A percentile compares a stretch with the other conserved stretches of the same genome.
Evolutionary conservation across 2,797 vertebrate species (phyloP).

Genomic region (Gymnoscopelus braueri): DNA sequence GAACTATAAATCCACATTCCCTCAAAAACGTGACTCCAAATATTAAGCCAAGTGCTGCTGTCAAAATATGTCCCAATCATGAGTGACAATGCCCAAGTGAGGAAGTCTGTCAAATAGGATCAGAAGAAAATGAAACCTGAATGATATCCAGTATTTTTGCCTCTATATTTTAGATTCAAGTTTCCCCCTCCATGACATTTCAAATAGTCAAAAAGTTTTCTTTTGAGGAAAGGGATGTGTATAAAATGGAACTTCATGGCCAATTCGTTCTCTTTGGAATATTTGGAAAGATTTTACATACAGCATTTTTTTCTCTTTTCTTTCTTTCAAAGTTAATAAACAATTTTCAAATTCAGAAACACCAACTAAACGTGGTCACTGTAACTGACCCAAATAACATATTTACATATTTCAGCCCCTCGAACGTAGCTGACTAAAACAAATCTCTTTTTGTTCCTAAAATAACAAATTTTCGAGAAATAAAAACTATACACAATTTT

Average conservation of each 20-base stretch:
- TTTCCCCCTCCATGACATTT: constrained; percentile 43
- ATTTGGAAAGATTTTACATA: constrained; percentile 82
- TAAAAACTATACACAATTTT: constrained; percentile 80
- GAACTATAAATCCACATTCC: constrained; percentile 74
- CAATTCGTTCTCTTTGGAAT: constrained; percentile 84
- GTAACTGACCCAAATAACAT: constrained; percentile 91
- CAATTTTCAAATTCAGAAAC: constrained; percentile 83
- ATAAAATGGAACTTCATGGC: constrained; percentile 74
- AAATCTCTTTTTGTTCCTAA: constrained; percentile 80
- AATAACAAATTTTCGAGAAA: constrained; percentile 82
- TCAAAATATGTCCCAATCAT: constrained; percentile 76
- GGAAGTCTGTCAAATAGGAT: constrained; percentile 59
- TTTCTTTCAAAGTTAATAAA: constrained; percentile 79
- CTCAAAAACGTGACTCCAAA: constrained; percentile 72
- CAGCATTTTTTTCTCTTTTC: constrained; percentile 59
- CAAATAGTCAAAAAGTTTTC: constrained; percentile 52
- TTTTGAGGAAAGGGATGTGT: constrained; percentile 53
- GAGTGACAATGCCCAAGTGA: constrained; percentile 62
- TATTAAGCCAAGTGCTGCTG: constrained; percentile 82
- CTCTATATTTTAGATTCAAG: constrained; percentile 44
- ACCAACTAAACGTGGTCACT: constrained; percentile 89
- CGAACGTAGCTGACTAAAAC: constrained; percentile 78
- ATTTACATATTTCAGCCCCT: constrained; percentile 89
- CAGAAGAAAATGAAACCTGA: constrained; percentile 53
- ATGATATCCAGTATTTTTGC: constrained; percentile 54